These are phyloP conservation scores for Onthophagus taurus DNA, from an alignment of 1,140 invertebrate genomes.

Conservation along the genomic window DNA sequence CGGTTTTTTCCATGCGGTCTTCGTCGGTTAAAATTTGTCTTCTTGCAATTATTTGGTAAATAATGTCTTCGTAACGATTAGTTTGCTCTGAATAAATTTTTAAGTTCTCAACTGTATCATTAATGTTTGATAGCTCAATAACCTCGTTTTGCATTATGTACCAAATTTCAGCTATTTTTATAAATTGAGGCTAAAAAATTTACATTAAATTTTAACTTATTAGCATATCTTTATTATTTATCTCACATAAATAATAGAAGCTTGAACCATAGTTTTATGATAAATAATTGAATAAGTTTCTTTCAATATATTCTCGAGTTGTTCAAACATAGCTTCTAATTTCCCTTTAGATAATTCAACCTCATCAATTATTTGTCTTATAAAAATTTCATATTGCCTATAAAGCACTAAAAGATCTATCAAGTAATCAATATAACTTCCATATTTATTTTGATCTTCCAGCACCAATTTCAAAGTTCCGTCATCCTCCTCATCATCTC, in stretches of 20 bases:
- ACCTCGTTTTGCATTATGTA: constrained; percentile 51
- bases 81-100: constrained; percentile 41
- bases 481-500: constrained; percentile 1
- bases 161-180: constrained; percentile 52
- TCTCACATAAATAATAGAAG: constrained; percentile 53
- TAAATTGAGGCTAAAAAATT: constrained; percentile 49
- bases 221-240: constrained; percentile 6
- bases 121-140: constrained; percentile 48
- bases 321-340: constrained; percentile 37
- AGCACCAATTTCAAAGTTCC: background rate
- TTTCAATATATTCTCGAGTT: constrained; percentile 39
- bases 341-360: constrained; percentile 42
- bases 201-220: constrained; percentile 2
- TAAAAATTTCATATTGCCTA: constrained; percentile 52
- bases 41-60: constrained; percentile 28
- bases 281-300: constrained; percentile 42
- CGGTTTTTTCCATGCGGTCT: constrained; percentile 37
- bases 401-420: constrained; percentile 46
- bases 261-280: constrained; percentile 51
- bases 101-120: constrained; percentile 44
- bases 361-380: constrained; percentile 39
- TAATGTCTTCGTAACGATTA: constrained; percentile 28
- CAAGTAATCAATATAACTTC: constrained; percentile 22
- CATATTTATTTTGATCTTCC: background rate
- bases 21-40: constrained; percentile 39